phyloP scores from a whole-genome alignment of 1,140 invertebrate species.

The Panonychus citri region DNA sequence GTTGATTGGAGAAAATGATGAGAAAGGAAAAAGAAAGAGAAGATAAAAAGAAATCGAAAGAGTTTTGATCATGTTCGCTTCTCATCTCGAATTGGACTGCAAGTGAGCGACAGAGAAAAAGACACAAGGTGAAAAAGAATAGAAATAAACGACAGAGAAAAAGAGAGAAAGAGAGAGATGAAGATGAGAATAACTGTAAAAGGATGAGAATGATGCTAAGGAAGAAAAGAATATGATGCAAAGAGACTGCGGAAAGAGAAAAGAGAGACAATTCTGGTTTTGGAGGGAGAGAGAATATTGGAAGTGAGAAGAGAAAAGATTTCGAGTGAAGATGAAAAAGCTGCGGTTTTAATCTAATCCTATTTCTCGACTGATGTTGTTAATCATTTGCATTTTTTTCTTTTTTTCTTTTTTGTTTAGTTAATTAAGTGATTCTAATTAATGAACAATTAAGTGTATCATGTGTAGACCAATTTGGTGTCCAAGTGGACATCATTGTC shows the following conservation, averaged over 20 bases:
- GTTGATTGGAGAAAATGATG: too few species aligned
- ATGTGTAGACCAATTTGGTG: conserved; percentile 8
- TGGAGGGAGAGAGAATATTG: too few species aligned
- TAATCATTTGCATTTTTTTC: not conserved
- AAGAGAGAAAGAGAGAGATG: too few species aligned
- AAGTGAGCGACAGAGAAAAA: too few species aligned
- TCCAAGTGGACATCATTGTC: conserved; percentile 12
- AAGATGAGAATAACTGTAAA: not conserved
- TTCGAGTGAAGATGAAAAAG: not conserved
- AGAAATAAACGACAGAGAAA: too few species aligned
- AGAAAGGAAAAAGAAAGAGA: too few species aligned
- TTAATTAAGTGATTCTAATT: not conserved
- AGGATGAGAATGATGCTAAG: not conserved
- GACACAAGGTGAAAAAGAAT: too few species aligned
- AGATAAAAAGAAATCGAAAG: too few species aligned
- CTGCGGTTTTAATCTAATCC: not conserved
- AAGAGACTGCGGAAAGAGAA: not conserved
- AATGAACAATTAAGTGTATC: too few species aligned
- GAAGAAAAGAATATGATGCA: not conserved
- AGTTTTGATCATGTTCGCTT: too few species aligned
- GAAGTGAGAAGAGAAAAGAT: not conserved
- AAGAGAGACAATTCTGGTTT: not conserved
- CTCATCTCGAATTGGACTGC: too few species aligned
- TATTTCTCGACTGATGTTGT: not conserved
- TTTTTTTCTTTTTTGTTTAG: not conserved